A percentile compares a stretch with the other conserved stretches of the same genome.
Conservation (phyloP, 2,888 invertebrate species). For the Polyommatus icarus region DNA sequence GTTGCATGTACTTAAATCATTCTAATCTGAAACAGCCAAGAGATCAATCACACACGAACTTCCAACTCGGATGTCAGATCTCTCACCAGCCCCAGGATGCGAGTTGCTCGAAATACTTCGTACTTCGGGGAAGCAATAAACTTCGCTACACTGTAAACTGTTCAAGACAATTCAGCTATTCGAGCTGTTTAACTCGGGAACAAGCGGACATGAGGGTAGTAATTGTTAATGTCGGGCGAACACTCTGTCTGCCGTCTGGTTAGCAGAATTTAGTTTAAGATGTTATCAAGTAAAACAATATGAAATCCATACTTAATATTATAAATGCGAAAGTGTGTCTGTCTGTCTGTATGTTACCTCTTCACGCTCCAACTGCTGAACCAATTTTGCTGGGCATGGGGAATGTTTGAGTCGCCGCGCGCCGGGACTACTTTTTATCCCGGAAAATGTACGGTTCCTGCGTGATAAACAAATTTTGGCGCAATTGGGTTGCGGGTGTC, state of each 20-base stretch:
- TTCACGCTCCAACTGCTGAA: too few species aligned
- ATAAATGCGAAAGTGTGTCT: too few species aligned
- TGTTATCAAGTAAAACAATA: background rate
- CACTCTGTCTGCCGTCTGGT: background rate
- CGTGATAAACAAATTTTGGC: too few species aligned
- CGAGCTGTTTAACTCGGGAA: slow-evolving; percentile 14
- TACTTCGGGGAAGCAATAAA: slow-evolving; percentile 7
- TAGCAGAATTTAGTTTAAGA: background rate
- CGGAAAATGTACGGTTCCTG: too few species aligned
- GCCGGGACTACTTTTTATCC: too few species aligned
- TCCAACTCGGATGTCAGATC: background rate
- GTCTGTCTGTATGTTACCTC: too few species aligned
- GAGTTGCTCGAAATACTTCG: slow-evolving; percentile 20
- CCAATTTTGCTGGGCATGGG: too few species aligned
- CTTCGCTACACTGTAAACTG: background rate
- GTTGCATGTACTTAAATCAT: background rate
- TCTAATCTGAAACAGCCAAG: background rate
- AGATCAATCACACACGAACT: slow-evolving; percentile 4
- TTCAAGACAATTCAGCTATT: slow-evolving; percentile 19
- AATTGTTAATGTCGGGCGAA: slow-evolving; percentile 1
- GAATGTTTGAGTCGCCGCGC: too few species aligned
- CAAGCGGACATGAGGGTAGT: background rate
- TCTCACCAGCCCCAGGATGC: slow-evolving; percentile 1
- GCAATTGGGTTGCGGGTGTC: too few species aligned
- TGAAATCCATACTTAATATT: too few species aligned